Conservation (phyloP, 1,140 invertebrate genomes). For the Saxidomus purpurata region DNA sequence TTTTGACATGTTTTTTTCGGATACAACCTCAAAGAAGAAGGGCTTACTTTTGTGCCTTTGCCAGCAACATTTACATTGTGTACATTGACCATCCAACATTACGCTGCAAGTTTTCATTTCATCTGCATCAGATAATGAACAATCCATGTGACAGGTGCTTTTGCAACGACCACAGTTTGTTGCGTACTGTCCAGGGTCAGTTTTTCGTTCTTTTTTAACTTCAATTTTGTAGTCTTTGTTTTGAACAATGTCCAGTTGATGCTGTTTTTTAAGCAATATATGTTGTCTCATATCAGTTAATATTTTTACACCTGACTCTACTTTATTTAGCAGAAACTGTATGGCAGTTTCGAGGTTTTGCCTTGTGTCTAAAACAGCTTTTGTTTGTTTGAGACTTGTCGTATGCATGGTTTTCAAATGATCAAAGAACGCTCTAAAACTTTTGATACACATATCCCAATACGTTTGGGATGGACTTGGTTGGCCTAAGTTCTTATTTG, state of each 20-base stretch:
- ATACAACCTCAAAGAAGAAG: conserved; percentile 29
- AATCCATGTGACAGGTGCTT: conserved; percentile 71
- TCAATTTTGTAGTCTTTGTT: conserved; percentile 70
- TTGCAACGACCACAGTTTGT: conserved; percentile 74
- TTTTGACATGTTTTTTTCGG: neutral
- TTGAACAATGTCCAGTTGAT: conserved; percentile 64
- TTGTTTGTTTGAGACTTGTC: conserved; percentile 68
- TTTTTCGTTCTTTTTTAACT: conserved; percentile 20
- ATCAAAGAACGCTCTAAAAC: conserved; percentile 66
- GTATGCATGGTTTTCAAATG: conserved; percentile 47
- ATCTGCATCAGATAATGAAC: conserved; percentile 32
- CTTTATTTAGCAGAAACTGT: conserved; percentile 40
- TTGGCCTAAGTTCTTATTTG: conserved; percentile 1
- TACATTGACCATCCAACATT: conserved; percentile 53
- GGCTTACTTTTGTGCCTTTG: conserved; percentile 54
- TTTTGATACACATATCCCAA: conserved; percentile 69
- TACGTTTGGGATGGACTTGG: conserved; percentile 46
- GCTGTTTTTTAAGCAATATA: conserved; percentile 37
- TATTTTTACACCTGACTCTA: conserved; percentile 47
- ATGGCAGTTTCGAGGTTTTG: conserved; percentile 46
- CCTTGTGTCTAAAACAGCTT: conserved; percentile 60
- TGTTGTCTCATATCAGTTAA: conserved; percentile 46
- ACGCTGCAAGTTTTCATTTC: conserved; percentile 56
- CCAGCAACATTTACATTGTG: conserved; percentile 70
- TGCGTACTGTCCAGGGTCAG: conserved; percentile 64